Evolutionary conservation across 2,113 vertebrate species (phyloP).

Genomic region (Equus quagga): DNA sequence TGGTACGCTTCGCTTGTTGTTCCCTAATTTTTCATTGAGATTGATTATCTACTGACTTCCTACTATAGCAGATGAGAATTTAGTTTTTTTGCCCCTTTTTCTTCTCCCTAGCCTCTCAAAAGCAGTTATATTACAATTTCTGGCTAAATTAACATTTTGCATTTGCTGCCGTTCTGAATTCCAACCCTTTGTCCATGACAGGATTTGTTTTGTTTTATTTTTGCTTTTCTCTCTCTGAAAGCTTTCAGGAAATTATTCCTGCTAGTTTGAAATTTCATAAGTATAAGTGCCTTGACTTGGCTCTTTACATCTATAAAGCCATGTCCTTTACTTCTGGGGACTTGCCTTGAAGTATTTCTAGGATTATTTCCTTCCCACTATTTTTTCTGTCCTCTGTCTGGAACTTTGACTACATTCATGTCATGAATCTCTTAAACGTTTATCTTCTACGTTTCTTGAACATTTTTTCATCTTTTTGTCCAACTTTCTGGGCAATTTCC

Average conservation of each 20-base stretch:
- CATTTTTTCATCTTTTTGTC: background rate
- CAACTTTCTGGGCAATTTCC: background rate
- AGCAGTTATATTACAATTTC: background rate
- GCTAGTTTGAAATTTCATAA: background rate
- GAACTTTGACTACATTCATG: background rate
- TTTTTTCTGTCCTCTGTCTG: background rate
- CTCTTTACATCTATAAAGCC: background rate
- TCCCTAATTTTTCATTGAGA: background rate
- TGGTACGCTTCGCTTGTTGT: background rate
- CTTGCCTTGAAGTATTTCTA: background rate
- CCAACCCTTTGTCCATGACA: background rate
- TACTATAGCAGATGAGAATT: background rate
- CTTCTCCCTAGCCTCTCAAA: background rate
- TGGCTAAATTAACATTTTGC: background rate
- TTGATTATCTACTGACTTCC: background rate
- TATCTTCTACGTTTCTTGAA: background rate
- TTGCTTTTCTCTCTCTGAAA: background rate
- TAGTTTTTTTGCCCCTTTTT: background rate
- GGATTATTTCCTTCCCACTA: background rate
- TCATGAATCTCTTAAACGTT: background rate
- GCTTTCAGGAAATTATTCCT: background rate
- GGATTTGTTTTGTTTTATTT: background rate
- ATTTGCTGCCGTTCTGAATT: background rate
- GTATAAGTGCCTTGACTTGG: background rate
- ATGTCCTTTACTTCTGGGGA: background rate